Percentiles rank a stretch among this genome's conserved stretches.
Evolutionary conservation across 2,113 vertebrate genomes (phyloP).

Genomic region (Chaetura pelagica): DNA sequence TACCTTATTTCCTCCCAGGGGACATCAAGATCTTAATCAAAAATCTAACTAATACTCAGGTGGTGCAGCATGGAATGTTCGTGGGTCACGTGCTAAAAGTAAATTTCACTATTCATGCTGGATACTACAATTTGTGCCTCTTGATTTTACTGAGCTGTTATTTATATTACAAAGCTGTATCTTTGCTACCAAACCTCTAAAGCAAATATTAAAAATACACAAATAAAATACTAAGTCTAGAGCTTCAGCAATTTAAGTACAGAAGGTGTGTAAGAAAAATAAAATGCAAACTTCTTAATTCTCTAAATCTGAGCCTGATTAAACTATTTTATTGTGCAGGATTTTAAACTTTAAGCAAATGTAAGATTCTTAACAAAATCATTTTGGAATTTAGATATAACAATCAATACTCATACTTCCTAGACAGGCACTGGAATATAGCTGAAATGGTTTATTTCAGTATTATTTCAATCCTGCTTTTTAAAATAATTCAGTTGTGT

Average conservation of each 20-base stretch:
- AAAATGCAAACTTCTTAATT: neutral
- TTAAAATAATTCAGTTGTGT: neutral
- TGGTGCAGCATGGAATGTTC: neutral
- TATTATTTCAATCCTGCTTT: neutral
- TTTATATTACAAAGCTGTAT: neutral
- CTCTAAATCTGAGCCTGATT: neutral
- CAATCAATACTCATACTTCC: neutral
- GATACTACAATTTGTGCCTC: neutral
- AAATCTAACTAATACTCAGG: constrained; percentile 19
- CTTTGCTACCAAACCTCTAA: neutral
- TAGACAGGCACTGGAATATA: neutral
- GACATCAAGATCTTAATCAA: constrained; percentile 32
- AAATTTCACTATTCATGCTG: neutral
- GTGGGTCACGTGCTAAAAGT: neutral
- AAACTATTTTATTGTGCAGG: neutral
- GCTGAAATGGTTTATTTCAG: neutral
- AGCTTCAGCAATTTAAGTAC: neutral
- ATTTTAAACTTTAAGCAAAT: neutral
- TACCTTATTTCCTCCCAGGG: constrained; percentile 27
- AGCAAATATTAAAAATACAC: neutral
- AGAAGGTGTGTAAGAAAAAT: neutral
- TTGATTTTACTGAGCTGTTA: neutral
- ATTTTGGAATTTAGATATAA: neutral
- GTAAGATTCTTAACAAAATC: neutral
- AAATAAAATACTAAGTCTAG: neutral